Evolutionary conservation across 2,888 invertebrate genomes (phyloP).

Genomic region (Pheosia tremula): DNA sequence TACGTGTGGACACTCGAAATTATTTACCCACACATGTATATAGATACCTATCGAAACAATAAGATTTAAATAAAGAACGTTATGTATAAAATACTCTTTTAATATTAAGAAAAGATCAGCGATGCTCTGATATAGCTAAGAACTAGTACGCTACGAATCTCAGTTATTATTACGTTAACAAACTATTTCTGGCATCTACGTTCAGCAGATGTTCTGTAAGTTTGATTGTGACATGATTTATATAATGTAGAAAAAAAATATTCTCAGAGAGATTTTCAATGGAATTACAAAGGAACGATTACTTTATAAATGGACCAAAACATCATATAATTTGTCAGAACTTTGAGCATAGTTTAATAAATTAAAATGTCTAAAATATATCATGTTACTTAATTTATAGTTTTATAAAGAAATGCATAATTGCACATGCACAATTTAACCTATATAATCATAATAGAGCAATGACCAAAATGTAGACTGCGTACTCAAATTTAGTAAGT

Average conservation of each 20-base stretch:
- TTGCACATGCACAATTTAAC: conserved; percentile 45
- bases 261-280: not conserved
- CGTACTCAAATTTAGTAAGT: conserved; percentile 73
- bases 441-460: conserved; percentile 63
- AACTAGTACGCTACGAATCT: conserved; percentile 9
- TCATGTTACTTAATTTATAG: not conserved
- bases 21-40: not conserved
- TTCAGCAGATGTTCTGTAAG: conserved; percentile 29
- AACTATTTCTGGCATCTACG: conserved; percentile 22
- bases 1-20: not conserved
- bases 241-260: not conserved
- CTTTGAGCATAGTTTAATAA: no score
- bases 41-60: not conserved
- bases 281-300: no score
- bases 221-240: conserved; percentile 36
- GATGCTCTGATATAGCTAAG: conserved; percentile 2
- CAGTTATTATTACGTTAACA: conserved; percentile 4
- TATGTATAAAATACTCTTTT: conserved; percentile 2
- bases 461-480: conserved; percentile 72
- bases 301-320: no score
- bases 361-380: not conserved
- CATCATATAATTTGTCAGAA: no score
- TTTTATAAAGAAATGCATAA: conserved; percentile 15
- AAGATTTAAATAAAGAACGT: not conserved
- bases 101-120: conserved; percentile 4